phyloP scores from a whole-genome alignment of 2,113 vertebrate genomes.

The Origma solitaria region DNA sequence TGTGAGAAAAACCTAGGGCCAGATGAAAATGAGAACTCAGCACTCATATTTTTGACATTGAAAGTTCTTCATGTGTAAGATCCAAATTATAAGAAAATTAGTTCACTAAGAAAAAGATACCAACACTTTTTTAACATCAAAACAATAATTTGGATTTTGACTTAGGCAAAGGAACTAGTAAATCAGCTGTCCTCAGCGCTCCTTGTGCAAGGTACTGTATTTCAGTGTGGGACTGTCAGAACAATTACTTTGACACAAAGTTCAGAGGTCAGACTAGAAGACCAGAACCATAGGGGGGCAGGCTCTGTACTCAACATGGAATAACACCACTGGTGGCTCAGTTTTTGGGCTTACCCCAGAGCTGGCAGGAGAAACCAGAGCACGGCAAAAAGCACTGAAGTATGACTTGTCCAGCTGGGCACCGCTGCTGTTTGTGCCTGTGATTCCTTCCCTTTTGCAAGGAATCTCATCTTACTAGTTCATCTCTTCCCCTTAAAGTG shows the following conservation, averaged over 20 bases:
- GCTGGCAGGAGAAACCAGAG: neutral
- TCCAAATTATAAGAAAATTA: neutral
- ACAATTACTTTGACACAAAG: neutral
- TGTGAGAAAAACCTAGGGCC: neutral
- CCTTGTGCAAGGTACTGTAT: neutral
- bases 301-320: neutral
- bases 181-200: neutral
- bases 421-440: neutral
- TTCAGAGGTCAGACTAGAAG: neutral
- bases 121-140: rapidly evolving
- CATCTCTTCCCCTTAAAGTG: neutral
- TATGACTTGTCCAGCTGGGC: neutral
- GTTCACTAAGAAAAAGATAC: neutral
- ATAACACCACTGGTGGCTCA: neutral
- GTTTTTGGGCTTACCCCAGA: neutral
- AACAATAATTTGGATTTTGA: neutral
- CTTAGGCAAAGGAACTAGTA: neutral
- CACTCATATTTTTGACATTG: neutral
- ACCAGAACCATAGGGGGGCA: neutral
- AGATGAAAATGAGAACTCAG: neutral
- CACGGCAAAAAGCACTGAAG: neutral
- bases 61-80: neutral
- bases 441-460: neutral
- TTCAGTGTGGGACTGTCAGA: neutral
- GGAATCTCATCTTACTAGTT: neutral